Evolutionary conservation across 2,113 vertebrate species (phyloP), one percentile per base, ranked within the genome.

Genomic region (Lophius piscatorius): DNA sequence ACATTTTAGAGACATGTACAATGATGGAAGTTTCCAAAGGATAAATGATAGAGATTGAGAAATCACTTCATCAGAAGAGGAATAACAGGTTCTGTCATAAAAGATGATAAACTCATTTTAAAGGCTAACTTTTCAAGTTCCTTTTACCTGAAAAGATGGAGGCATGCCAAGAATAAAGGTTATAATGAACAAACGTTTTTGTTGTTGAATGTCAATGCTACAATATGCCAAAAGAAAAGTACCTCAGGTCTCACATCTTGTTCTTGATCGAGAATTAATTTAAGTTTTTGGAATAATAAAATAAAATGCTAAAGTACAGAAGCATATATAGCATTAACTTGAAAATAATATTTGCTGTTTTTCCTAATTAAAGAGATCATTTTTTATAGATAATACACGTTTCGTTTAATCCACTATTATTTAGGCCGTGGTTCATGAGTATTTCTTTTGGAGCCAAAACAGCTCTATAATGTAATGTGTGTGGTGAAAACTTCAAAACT

Each of bases 11-110:
- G 13, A 5, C 16, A 17, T 1, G 2, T n/a, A 16, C 20, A 2
- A 17, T 11, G 33, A 31, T 11, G 40, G 5, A 4, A 1, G 12
- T 59, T 33, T 47, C 55, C 9, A 23, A 58, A 52, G 52, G 70
- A 17, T 18, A 56, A 47, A 42, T 13, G 20, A 11, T 5, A 39
- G 14, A 45, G 4, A 51, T 9, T 38, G 12, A 39, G 4, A 21
- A 33, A 26, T 17, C 13, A 10, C 29, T 28, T 11, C 1, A 4
- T n/a, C 16, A 50, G 50, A 67, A 52, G 28, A 26, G 11, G 40
- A 52, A 38, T 13, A 2, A 29, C 4, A 14, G 22, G 24, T 40
- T 21, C 17, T 18, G 31, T 36, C 34, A n/a, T 29, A 17, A 46
- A 24, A 42, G 63, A 8, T 28, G 5, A 38, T 9, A 18, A n/a